Evolutionary conservation across 2,888 invertebrate genomes (phyloP).

Genomic region (Microdon myrmicae): DNA sequence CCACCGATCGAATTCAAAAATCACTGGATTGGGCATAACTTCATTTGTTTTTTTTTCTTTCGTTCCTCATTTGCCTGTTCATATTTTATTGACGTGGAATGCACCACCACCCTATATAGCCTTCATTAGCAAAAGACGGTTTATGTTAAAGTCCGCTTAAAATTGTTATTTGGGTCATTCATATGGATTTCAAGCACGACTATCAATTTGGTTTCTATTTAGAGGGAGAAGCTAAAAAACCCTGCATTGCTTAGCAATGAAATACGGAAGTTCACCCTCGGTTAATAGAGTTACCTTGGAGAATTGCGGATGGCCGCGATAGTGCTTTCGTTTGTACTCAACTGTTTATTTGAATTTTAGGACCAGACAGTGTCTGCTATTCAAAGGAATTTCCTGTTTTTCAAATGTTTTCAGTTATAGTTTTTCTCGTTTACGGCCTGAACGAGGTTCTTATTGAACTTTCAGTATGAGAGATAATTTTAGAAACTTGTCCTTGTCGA

Average conservation of each 20-base stretch:
- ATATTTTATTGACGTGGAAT: slow-evolving; percentile 21
- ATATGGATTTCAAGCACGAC: slow-evolving; percentile 56
- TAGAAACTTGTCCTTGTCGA: neutral
- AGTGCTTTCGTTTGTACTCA: too few species aligned
- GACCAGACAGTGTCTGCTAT: too few species aligned
- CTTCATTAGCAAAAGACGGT: slow-evolving; percentile 13
- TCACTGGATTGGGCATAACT: too few species aligned
- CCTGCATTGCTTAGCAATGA: slow-evolving; percentile 45
- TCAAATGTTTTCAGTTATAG: neutral
- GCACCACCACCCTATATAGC: slow-evolving; percentile 26
- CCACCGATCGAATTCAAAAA: too few species aligned
- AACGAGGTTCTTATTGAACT: slow-evolving; percentile 3
- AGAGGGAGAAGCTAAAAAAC: slow-evolving; percentile 6
- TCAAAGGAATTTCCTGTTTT: too few species aligned
- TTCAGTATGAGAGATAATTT: neutral
- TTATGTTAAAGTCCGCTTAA: slow-evolving; percentile 55
- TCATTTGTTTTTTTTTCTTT: too few species aligned
- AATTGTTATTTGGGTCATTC: slow-evolving; percentile 66
- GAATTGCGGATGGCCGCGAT: too few species aligned
- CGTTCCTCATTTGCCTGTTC: too few species aligned
- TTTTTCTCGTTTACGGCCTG: neutral
- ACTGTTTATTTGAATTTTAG: too few species aligned
- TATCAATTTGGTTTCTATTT: slow-evolving; percentile 15
- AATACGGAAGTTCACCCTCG: slow-evolving; percentile 46
- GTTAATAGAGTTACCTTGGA: slow-evolving; percentile 55